A percentile compares a stretch with the other conserved stretches of the same genome.
These are phyloP conservation scores for Cynocephalus volans DNA, from an alignment of 2,113 vertebrate genomes.

Conservation along the genomic window DNA sequence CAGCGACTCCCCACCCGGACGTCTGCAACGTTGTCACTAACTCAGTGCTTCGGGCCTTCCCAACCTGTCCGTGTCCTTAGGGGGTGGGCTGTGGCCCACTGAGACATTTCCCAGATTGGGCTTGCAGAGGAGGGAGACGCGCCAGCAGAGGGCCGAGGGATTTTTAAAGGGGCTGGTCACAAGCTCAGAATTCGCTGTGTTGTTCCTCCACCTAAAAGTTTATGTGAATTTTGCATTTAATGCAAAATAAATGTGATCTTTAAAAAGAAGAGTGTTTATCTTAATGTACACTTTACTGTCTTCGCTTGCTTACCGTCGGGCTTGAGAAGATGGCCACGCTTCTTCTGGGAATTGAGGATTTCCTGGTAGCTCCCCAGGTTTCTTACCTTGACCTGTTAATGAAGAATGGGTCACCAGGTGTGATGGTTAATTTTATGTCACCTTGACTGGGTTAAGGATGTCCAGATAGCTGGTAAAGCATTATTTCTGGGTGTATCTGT, in stretches of 20 bases:
- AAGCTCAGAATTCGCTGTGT: background rate
- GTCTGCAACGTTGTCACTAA: background rate
- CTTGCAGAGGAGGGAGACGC: background rate
- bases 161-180: background rate
- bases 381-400: background rate
- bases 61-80: background rate
- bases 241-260: background rate
- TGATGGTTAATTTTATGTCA: background rate
- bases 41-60: background rate
- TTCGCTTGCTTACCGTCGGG: background rate
- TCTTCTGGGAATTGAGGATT: background rate
- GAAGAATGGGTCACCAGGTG: background rate
- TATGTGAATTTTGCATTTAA: conserved; percentile 37
- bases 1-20: background rate
- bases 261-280: background rate
- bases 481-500: background rate
- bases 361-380: background rate
- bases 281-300: background rate
- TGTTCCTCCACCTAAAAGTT: background rate
- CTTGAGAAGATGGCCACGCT: background rate
- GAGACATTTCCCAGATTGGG: background rate
- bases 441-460: background rate
- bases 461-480: background rate
- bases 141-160: background rate
- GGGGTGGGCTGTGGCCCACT: background rate